Conservation (phyloP, 2,888 invertebrate species). For the Amblyjoppa proteus region DNA sequence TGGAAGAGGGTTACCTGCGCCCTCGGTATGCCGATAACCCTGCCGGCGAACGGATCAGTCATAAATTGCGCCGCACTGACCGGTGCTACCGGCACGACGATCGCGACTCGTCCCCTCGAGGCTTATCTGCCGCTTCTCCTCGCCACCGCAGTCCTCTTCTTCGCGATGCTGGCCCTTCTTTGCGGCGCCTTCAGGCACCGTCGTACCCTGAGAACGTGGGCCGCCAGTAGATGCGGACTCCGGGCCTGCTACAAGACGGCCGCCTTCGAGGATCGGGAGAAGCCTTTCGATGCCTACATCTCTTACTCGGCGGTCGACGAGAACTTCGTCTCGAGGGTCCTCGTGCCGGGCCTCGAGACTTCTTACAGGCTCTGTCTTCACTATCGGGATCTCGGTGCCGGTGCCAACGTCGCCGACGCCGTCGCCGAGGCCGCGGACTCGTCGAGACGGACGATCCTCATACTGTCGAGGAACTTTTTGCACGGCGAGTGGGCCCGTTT, state of each 20-base stretch:
- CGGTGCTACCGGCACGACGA: slow-evolving; percentile 90
- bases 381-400: slow-evolving; percentile 96
- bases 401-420: slow-evolving; percentile 95
- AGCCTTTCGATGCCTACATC: slow-evolving; percentile 97
- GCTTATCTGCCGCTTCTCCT: slow-evolving; percentile 93
- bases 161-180: slow-evolving; percentile 91
- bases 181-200: slow-evolving; percentile 93
- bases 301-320: slow-evolving; percentile 98
- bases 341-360: slow-evolving; percentile 94
- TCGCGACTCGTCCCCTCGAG: slow-evolving; percentile 92
- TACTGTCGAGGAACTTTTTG: slow-evolving; percentile 96
- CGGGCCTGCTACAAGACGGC: slow-evolving; percentile 95
- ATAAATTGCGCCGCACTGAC: slow-evolving; percentile 91
- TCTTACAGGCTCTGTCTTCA: slow-evolving; percentile 95
- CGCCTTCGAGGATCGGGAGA: slow-evolving; percentile 91
- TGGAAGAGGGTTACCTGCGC: slow-evolving; percentile 91
- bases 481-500: slow-evolving; percentile 98
- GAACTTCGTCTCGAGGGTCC: slow-evolving; percentile 94
- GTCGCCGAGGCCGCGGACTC: slow-evolving; percentile 97
- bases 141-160: slow-evolving; percentile 91
- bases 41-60: slow-evolving; percentile 91
- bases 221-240: slow-evolving; percentile 94
- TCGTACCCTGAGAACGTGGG: slow-evolving; percentile 93
- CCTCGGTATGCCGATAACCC: slow-evolving; percentile 89
- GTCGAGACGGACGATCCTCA: slow-evolving; percentile 95